Evolutionary conservation across 2,797 vertebrate species (phyloP), one percentile per base, ranked within the genome.

Genomic region (Myotis planiceps): DNA sequence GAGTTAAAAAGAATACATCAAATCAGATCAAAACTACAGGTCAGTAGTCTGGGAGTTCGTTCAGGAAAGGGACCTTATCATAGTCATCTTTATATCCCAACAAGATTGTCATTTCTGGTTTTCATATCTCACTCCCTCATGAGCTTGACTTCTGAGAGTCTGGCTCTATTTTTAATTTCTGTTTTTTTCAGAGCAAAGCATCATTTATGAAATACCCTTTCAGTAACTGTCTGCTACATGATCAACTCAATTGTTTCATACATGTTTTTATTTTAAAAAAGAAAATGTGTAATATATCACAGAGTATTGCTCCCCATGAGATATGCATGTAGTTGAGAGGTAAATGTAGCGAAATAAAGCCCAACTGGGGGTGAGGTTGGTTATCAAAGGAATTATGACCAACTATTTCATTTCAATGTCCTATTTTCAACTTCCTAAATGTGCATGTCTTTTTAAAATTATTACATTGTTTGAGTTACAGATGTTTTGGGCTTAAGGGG

Each of bases 1-100:
- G 9, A 76, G 19, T 94, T 94, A 88, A 55, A 81, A 93, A 90
- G 58, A 92, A 12, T 63, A 76, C 63, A 74, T 88, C 10, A 79
- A 87, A 65, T 90, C 72, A 90, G 14, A 81, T 78, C 39, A 82
- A 25, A 90, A 90, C 53, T 66, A 3, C 19, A 78, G 25, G 65
- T 72, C 37, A 58, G 39, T 69, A 32, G 34, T 71, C 85, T 81
- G 23, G 19, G 21, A 79, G 32, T 80, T 87, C n/a, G 71, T 92
- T 32, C 71, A 89, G 9, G 51, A 86, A 27, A 45, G 29, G n/a
- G 7, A 34, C 18, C 9, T 63, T 53, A 58, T 72, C 74, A 66
- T 51, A 32, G 47, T 66, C 34, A 34, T 76, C 47, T 75, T 34
- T 71, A 23, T 25, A 19, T 80, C 66, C 34, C 14, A 76, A 60